These are phyloP conservation scores for Lottia scabra DNA, from an alignment of 2,888 invertebrate genomes.

Conservation along the genomic window DNA sequence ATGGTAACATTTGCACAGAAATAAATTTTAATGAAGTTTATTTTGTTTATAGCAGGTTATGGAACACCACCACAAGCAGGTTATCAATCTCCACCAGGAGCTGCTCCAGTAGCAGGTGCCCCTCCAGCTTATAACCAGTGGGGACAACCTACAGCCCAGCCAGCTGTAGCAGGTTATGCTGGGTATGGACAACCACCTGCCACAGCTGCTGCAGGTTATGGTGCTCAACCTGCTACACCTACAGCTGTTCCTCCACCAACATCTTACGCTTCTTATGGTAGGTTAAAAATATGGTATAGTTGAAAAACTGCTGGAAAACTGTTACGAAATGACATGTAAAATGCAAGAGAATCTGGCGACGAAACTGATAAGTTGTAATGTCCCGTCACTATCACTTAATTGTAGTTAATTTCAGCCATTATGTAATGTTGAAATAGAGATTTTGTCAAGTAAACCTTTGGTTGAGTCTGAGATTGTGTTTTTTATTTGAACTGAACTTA, in stretches of 20 bases:
- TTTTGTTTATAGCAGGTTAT: conserved; percentile 10
- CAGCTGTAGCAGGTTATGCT: conserved; percentile 16
- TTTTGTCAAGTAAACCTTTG: too few species aligned
- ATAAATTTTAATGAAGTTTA: too few species aligned
- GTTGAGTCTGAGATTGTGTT: too few species aligned
- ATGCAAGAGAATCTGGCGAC: too few species aligned
- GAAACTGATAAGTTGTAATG: too few species aligned
- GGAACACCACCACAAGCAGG: conserved; percentile 21
- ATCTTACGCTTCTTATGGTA: conserved; percentile 17
- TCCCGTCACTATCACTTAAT: too few species aligned
- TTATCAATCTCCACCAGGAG: background rate
- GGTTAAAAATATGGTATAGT: background rate
- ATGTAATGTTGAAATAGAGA: too few species aligned
- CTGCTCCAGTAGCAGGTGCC: conserved; percentile 17
- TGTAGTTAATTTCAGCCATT: too few species aligned
- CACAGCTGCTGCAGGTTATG: conserved; percentile 21
- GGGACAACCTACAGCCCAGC: conserved; percentile 11
- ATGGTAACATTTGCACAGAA: too few species aligned
- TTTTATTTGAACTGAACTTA: too few species aligned
- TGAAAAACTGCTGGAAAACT: too few species aligned
- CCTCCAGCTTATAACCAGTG: conserved; percentile 12
- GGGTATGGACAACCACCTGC: conserved; percentile 23
- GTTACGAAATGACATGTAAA: too few species aligned
- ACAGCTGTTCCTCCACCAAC: conserved; percentile 14
- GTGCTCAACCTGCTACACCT: conserved; percentile 28